Evolutionary conservation across 1,140 invertebrate genomes (phyloP).

Genomic region (Tetragonula clypearis): DNA sequence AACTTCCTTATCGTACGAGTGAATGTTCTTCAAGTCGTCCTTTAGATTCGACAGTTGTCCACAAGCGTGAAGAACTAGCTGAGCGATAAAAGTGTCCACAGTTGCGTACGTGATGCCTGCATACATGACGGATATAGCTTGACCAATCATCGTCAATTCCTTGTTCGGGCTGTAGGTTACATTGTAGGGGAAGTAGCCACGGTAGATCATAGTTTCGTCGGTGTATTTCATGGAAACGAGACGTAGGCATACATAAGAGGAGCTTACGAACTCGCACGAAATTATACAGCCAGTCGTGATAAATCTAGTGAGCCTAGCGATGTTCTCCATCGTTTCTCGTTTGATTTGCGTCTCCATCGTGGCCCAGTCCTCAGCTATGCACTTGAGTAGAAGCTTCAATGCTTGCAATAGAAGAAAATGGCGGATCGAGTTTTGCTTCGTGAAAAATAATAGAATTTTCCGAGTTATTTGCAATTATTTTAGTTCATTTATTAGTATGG

Average conservation of each 20-base stretch:
- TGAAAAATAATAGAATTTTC: too few relatives aligned
- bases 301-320: slow-evolving; percentile 35
- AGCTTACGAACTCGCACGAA: background rate
- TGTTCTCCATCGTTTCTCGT: slow-evolving; percentile 31
- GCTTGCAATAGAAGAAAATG: slow-evolving; percentile 18
- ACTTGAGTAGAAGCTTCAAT: slow-evolving; percentile 40
- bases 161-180: slow-evolving; percentile 75
- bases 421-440: background rate
- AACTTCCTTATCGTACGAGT: background rate
- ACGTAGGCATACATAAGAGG: background rate
- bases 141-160: slow-evolving; percentile 79
- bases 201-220: slow-evolving; percentile 28
- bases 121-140: slow-evolving; percentile 72
- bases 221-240: background rate
- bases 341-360: background rate
- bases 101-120: slow-evolving; percentile 77
- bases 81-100: slow-evolving; percentile 80
- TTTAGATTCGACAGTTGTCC: slow-evolving; percentile 74
- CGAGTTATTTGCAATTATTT: too few relatives aligned
- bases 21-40: background rate
- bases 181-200: slow-evolving; percentile 75
- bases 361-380: slow-evolving; percentile 58
- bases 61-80: slow-evolving; percentile 80
- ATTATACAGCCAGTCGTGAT: slow-evolving; percentile 42
- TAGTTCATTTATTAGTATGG: too few relatives aligned